Percentiles rank a stretch among this genome's conserved stretches.
Evolutionary conservation across 2,113 vertebrate species (phyloP).

Genomic region (Nycticryphes semicollaris): DNA sequence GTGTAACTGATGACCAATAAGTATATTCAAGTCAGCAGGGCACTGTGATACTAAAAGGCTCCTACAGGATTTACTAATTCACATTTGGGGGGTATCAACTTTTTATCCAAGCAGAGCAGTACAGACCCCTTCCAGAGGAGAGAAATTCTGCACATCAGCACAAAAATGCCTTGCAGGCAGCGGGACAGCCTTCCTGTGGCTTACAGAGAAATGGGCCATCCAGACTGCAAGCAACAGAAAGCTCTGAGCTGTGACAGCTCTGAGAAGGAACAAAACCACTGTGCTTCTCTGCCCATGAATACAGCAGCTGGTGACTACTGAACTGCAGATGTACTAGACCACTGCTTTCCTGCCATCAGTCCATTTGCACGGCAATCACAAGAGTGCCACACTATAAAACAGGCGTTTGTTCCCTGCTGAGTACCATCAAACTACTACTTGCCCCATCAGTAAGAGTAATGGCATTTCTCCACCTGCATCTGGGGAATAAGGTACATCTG

Average conservation of each 20-base stretch:
- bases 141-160: background rate
- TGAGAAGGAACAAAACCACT: background rate
- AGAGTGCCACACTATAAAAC: background rate
- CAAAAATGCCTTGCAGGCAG: background rate
- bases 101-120: background rate
- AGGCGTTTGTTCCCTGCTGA: background rate
- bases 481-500: background rate
- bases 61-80: background rate
- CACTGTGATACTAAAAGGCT: background rate
- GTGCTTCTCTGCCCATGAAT: background rate
- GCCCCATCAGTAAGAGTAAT: background rate
- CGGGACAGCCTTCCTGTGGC: fast-evolving
- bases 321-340: background rate
- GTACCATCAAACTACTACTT: background rate
- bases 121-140: background rate
- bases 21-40: background rate
- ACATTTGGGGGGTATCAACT: background rate
- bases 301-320: background rate
- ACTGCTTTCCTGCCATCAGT: background rate
- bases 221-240: background rate
- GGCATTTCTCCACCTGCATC: background rate
- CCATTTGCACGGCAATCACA: fast-evolving
- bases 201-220: background rate
- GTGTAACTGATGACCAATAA: background rate
- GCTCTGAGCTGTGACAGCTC: background rate